Evolutionary conservation across 2,113 vertebrate genomes (phyloP), one percentile per base, ranked within the genome.

Genomic region (Orcinus orca): DNA sequence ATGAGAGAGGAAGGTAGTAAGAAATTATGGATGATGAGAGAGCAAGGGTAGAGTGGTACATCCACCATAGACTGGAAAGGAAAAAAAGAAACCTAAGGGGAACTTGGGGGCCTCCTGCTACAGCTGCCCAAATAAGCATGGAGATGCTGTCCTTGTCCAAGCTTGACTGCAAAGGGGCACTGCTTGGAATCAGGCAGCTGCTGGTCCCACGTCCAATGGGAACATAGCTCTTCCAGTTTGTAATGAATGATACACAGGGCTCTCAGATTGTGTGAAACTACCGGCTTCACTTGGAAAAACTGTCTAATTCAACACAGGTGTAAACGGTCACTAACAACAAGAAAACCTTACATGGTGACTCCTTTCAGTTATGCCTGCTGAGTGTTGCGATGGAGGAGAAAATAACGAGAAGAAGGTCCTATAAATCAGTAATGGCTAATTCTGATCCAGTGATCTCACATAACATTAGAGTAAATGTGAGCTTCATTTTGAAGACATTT

Each of bases 401-500:
- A 67, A 67, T n/a, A 14, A 77, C 55, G 21, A 74, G 84, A 88
- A 90, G 47, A 47, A 58, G 74, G 26, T 41, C 18, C 12, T 88
- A 31, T 77, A 68, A 53, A 63, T 84, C 55, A 53, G 25, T 41
- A 62, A 68, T 84, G 65, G 33, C 44, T 63, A 31, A 84, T 83
- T 67, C 53, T 65, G 60, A 41, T 68, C 13, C 65, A 53, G 14
- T 60, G 67, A 87, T 95, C 29, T 76, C n/a, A 86, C 11, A 20
- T 88, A 83, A 53, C 23, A 4, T 55, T 86, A 50, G 12, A 86
- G 47, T 93, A 67, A 90, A 85, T 31, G 18, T 77, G 68, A 90
- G 21, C 20, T 90, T 93, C 5, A 20, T 89, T 87, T 95, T 50
- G 79, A 63, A 90, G 81, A 93, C 55, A 50, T 92, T 82, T 55